Evolutionary conservation across 2,888 invertebrate genomes (phyloP), one percentile per base, ranked within the genome.

Genomic region (Synanthedon vespiformis): DNA sequence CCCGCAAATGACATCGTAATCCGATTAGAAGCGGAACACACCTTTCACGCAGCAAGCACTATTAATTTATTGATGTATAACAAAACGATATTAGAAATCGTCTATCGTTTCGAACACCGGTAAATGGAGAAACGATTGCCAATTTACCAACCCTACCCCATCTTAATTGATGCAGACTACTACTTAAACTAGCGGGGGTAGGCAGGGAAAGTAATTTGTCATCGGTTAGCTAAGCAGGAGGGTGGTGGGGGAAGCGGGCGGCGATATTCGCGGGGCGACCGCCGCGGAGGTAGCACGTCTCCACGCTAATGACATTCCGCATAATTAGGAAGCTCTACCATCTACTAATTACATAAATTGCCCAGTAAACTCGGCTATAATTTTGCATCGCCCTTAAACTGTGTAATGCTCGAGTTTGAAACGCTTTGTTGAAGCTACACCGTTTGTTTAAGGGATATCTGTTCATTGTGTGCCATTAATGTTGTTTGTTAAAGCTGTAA

Each of bases 321-420:
- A 84, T 85, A 84, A 86, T 86, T 81, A 86, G 82, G 72, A 80
- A 64, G 69, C 72, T 70, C 76, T 74, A 72, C 78, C 82, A 80
- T 82, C 83, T 78, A 77, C 80, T 85, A 84, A 85, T 86, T 84
- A 82, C 80, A 75, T 77, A 79, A 85, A 85, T 84, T 81, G 78
- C 80, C 79, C 78, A 81, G 79, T 84, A 79, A 84, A 80, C 79
- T 78, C 68, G 68, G 71, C 79, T 77, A 77, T 82, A 81, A 83
- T 81, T 81, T 77, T 70, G 65, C 70, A 67, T 70, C 62, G 65
- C 66, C 51, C 53, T 53, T 52, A 57, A 55, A 51, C 40, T 22
- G 53, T 18, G 50, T 13, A 34, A 40, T 44, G 40, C 47, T 51
- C 14, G 16, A 51, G 52, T 49, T 34, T 51, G 50, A 40, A 18